These are phyloP conservation scores for Polymixis lichenea DNA, from an alignment of 2,888 invertebrate species.

Conservation along the genomic window DNA sequence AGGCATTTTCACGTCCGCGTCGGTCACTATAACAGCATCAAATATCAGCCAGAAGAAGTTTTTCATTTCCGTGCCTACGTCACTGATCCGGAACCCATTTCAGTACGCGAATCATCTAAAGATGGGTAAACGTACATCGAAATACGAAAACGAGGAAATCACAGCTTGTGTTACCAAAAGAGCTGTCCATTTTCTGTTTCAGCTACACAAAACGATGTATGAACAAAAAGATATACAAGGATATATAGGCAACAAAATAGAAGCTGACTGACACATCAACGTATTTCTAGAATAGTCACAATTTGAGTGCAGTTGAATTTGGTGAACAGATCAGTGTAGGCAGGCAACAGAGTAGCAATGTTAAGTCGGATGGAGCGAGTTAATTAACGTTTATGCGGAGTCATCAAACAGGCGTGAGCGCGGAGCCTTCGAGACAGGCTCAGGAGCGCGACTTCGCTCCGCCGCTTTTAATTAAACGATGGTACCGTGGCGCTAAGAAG, in stretches of 20 bases:
- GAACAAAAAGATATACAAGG: constrained; percentile 5
- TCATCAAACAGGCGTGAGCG: constrained; percentile 79
- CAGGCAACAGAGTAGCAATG: constrained; percentile 66
- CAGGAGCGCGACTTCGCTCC: constrained; percentile 74
- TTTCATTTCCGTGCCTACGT: constrained; percentile 85
- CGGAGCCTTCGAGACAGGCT: constrained; percentile 70
- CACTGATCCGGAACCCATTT: constrained; percentile 81
- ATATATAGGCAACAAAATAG: constrained; percentile 4
- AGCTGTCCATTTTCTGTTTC: constrained; percentile 66
- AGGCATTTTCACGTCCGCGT: constrained; percentile 66
- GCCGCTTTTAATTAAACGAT: constrained; percentile 80
- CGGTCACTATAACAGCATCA: constrained; percentile 72
- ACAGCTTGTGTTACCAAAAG: constrained; percentile 68
- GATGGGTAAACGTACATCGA: constrained; percentile 73
- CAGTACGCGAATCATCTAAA: constrained; percentile 78
- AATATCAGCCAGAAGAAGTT: constrained; percentile 77
- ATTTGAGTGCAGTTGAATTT: constrained; percentile 57
- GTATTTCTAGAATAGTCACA: constrained; percentile 43
- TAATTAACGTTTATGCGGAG: constrained; percentile 84
- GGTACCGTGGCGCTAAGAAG: constrained; percentile 70
- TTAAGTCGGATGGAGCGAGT: constrained; percentile 78
- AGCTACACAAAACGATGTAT: constrained; percentile 18
- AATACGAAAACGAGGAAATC: constrained; percentile 75
- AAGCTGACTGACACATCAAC: constrained; percentile 17
- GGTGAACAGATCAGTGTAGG: constrained; percentile 59